Conservation (phyloP, 1,140 invertebrate genomes). For the Leguminivora glycinivorella region DNA sequence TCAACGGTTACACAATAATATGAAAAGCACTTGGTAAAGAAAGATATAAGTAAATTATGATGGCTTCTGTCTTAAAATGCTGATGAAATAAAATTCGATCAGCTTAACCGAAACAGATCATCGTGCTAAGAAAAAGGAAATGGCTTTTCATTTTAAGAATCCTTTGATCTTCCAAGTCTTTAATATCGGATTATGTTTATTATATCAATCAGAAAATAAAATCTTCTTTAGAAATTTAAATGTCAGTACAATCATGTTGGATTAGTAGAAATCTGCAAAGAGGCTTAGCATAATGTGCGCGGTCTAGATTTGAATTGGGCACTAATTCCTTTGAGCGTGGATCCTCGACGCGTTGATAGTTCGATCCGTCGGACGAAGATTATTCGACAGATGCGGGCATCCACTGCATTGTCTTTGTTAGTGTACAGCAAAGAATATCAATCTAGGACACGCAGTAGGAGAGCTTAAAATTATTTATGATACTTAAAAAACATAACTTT, state of each 20-base stretch:
- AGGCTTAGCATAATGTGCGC: constrained; percentile 2
- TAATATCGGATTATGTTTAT: constrained; percentile 15
- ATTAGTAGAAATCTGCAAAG: background rate
- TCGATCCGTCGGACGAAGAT: background rate
- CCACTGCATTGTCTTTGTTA: background rate
- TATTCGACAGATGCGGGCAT: background rate
- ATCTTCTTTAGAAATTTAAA: background rate
- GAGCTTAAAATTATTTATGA: too few species aligned
- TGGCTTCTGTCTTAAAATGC: background rate
- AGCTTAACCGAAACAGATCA: background rate
- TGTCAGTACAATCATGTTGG: background rate
- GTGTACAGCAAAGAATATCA: background rate
- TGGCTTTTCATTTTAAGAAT: background rate
- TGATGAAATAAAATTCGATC: background rate
- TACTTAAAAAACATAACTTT: too few species aligned
- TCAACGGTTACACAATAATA: too few species aligned
- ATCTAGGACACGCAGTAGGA: background rate
- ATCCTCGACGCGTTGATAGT: background rate
- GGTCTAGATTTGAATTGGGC: constrained; percentile 1
- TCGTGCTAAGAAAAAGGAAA: constrained; percentile 5
- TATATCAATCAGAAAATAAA: constrained; percentile 2
- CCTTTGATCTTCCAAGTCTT: constrained; percentile 16
- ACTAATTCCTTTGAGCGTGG: constrained; percentile 1
- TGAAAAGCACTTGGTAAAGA: too few species aligned
- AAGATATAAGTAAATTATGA: background rate